Conservation (phyloP, 2,888 invertebrate genomes). For the Thysanoteuthis rhombus region DNA sequence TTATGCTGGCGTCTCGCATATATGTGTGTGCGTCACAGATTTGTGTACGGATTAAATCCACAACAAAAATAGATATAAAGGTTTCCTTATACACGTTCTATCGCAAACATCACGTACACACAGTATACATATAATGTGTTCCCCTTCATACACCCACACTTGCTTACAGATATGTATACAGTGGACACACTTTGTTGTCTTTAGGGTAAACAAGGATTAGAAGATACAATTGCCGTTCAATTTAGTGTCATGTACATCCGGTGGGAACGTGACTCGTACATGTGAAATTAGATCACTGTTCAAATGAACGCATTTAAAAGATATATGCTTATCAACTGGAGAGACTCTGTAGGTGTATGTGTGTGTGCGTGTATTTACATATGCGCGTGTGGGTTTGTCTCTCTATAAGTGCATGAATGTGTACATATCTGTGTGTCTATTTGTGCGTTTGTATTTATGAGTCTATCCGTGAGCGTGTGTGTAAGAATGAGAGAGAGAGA, state of each 20-base stretch:
- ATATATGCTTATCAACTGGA: not conserved
- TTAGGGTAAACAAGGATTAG: not conserved
- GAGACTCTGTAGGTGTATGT: not conserved
- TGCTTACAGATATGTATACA: not conserved
- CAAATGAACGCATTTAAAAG: slow-evolving; percentile 1
- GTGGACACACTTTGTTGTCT: not conserved
- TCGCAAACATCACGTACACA: not conserved
- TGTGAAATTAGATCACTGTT: not conserved
- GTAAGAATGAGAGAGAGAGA: no score
- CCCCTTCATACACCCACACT: not conserved
- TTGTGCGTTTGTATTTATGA: no score
- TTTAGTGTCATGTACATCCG: not conserved
- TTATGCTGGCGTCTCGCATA: not conserved
- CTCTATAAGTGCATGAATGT: not conserved
- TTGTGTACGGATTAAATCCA: no score
- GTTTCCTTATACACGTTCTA: not conserved
- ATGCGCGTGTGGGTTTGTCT: not conserved
- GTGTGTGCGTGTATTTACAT: not conserved
- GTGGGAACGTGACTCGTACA: not conserved
- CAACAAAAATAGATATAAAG: not conserved
- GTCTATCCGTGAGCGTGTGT: no score
- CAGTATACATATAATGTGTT: not conserved
- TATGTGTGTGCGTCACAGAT: not conserved
- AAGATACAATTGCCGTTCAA: not conserved
- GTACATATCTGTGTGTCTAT: not conserved